A percentile compares a stretch with the other conserved stretches of the same genome.
phyloP scores from a whole-genome alignment of 2,888 invertebrate species.

The Drosophila quinaria region DNA sequence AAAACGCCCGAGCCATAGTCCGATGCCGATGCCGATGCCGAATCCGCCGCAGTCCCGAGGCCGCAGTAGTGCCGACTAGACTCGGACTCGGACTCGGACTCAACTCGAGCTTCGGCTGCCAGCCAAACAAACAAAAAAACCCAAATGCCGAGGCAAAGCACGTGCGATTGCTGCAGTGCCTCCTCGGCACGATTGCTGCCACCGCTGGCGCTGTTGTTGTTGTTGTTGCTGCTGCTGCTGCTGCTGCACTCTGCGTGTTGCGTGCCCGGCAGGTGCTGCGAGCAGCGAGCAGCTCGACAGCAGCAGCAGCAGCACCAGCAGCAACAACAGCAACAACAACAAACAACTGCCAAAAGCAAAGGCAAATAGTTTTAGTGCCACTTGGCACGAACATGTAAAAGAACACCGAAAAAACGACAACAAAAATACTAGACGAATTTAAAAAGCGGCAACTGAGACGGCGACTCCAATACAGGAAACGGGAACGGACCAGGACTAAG shows the following conservation, averaged over 20 bases:
- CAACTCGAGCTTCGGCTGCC: conserved; percentile 24
- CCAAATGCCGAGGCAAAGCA: conserved; percentile 37
- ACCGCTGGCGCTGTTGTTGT: conserved; percentile 24
- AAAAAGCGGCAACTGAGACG: conserved; percentile 20
- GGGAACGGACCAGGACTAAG: not conserved
- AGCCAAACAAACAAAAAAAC: not conserved
- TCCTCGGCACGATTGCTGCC: conserved; percentile 44
- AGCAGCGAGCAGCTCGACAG: conserved; percentile 14
- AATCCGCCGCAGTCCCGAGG: conserved; percentile 26
- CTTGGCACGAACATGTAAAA: conserved; percentile 78
- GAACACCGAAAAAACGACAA: conserved; percentile 49
- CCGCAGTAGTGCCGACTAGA: conserved; percentile 19
- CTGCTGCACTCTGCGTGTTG: not conserved
- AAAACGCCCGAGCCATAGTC: conserved; percentile 16
- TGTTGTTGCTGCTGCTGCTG: conserved; percentile 49
- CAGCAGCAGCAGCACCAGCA: conserved; percentile 19
- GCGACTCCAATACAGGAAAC: conserved; percentile 3
- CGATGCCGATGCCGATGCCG: not conserved
- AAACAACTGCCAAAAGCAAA: conserved; percentile 54
- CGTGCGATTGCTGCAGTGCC: conserved; percentile 63
- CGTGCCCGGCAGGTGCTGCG: not conserved
- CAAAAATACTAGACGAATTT: conserved; percentile 18
- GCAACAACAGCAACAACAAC: conserved; percentile 26
- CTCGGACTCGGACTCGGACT: not conserved
- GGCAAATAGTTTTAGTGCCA: conserved; percentile 81